phyloP scores from a whole-genome alignment of 2,888 invertebrate genomes.

The Tubulanus polymorphus region DNA sequence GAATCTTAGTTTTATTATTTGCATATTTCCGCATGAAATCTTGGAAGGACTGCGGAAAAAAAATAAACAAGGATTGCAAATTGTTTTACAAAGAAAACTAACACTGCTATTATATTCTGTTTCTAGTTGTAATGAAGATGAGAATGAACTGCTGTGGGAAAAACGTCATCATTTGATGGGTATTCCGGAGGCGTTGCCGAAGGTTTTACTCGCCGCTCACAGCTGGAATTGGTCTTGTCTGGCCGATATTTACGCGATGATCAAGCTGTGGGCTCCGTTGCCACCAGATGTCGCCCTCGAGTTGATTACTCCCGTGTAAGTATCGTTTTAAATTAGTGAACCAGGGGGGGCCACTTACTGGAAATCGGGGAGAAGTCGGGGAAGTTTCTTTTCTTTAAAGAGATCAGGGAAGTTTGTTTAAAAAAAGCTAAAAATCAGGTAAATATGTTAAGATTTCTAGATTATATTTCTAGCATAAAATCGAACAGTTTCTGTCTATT shows the following conservation, averaged over 20 bases:
- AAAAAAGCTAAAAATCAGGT: too few relatives aligned
- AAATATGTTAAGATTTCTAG: too few relatives aligned
- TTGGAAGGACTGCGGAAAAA: too few relatives aligned
- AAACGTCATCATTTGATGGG: constrained; percentile 84
- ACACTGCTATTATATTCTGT: background rate
- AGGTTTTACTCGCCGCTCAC: constrained; percentile 48
- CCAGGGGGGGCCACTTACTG: too few relatives aligned
- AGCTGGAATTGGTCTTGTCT: constrained; percentile 86
- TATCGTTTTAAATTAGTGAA: constrained; percentile 12
- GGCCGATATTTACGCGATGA: constrained; percentile 78
- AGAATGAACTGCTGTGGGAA: constrained; percentile 76
- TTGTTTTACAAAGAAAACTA: too few relatives aligned
- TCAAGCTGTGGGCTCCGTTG: constrained; percentile 81
- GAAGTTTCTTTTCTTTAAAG: too few relatives aligned
- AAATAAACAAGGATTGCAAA: too few relatives aligned
- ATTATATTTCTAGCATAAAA: too few relatives aligned
- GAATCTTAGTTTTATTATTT: background rate
- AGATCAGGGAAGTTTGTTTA: too few relatives aligned
- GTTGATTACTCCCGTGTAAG: constrained; percentile 83
- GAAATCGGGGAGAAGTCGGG: too few relatives aligned
- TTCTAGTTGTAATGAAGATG: constrained; percentile 42
- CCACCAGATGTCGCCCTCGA: constrained; percentile 87
- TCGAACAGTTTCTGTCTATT: too few relatives aligned
- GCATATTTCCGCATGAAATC: too few relatives aligned
- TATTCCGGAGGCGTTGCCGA: constrained; percentile 63